phyloP scores from a whole-genome alignment of 2,113 vertebrate genomes.

The Pterocles burchelli region DNA sequence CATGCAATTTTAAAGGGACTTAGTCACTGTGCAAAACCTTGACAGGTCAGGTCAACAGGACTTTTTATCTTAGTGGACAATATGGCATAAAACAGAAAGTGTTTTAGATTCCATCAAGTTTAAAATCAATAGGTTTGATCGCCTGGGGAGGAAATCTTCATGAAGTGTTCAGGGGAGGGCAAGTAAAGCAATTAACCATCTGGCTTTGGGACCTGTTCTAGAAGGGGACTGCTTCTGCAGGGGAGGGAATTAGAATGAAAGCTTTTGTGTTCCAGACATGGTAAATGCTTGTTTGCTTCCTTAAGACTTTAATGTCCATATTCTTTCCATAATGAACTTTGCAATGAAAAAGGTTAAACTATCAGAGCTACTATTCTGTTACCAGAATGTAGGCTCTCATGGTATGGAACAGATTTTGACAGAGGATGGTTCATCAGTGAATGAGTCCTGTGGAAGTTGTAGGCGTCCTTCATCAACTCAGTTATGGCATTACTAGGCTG shows the following conservation, averaged over 20 bases:
- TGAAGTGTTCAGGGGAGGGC: background rate
- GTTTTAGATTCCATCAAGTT: background rate
- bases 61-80: background rate
- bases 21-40: background rate
- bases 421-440: background rate
- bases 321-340: background rate
- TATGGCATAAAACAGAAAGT: background rate
- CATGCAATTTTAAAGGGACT: background rate
- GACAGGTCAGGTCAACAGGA: background rate
- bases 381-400: background rate
- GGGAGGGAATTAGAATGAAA: background rate
- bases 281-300: background rate
- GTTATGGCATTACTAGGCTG: background rate
- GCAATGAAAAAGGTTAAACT: background rate
- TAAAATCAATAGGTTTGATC: background rate
- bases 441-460: background rate
- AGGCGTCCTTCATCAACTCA: background rate
- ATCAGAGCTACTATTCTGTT: background rate
- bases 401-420: background rate
- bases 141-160: background rate
- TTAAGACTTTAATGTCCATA: background rate
- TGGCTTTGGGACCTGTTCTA: background rate
- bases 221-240: background rate
- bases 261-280: background rate
- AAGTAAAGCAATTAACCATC: background rate